A percentile compares a stretch with the other conserved stretches of the same genome.
Evolutionary conservation across 2,113 vertebrate species (phyloP).

Genomic region (Apeltes quadracus): DNA sequence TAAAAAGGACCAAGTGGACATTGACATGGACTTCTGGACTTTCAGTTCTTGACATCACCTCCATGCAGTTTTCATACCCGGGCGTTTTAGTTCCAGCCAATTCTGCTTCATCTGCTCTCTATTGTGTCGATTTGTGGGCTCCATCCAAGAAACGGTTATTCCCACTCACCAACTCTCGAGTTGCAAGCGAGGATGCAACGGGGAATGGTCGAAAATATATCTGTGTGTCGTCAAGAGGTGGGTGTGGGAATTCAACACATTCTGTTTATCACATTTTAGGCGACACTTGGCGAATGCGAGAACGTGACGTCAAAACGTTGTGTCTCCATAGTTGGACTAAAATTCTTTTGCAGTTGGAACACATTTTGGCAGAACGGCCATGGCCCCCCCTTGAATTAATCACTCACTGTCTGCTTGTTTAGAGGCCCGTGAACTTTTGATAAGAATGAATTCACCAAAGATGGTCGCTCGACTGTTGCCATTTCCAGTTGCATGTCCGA

Average conservation of each 20-base stretch:
- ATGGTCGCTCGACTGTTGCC: too few relatives aligned
- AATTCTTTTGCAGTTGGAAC: constrained; percentile 25
- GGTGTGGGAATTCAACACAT: constrained; percentile 59
- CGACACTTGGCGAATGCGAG: constrained; percentile 35
- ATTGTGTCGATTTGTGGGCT: constrained; percentile 57
- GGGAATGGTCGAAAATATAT: constrained; percentile 54
- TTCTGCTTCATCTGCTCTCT: constrained; percentile 43
- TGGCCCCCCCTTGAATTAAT: constrained; percentile 13
- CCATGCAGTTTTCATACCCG: constrained; percentile 1
- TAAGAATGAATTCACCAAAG: too few relatives aligned
- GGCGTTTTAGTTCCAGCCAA: constrained; percentile 27
- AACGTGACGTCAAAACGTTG: constrained; percentile 36
- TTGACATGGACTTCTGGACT: background rate
- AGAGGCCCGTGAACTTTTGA: too few relatives aligned
- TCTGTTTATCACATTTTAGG: constrained; percentile 28
- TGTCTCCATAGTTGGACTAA: constrained; percentile 14
- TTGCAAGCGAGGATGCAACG: constrained; percentile 43
- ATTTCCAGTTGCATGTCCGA: too few relatives aligned
- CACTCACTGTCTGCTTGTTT: too few relatives aligned
- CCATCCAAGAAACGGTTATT: constrained; percentile 68
- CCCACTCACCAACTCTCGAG: constrained; percentile 61
- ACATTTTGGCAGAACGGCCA: constrained; percentile 24
- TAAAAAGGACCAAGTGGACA: background rate
- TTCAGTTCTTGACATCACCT: background rate
- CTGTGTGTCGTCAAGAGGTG: constrained; percentile 12